These are phyloP conservation scores for Xestoiulus laeticollis DNA, from an alignment of 2,888 invertebrate species.

Conservation along the genomic window DNA sequence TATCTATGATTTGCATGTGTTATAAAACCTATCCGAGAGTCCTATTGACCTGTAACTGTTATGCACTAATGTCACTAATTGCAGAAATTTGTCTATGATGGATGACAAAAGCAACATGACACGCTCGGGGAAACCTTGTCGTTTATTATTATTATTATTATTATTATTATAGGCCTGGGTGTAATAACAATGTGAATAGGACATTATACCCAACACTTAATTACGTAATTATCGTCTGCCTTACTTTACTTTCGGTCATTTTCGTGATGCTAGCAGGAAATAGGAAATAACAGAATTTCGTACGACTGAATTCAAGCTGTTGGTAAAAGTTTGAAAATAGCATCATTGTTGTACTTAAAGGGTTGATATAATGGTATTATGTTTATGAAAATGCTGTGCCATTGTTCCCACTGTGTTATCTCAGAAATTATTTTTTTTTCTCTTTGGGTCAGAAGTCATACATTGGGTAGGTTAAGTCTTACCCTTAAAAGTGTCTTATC, in stretches of 20 bases:
- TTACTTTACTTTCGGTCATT: neutral
- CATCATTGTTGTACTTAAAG: neutral
- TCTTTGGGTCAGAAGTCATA: neutral
- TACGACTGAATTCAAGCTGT: too few species aligned
- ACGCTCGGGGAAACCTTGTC: neutral
- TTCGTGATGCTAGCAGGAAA: neutral
- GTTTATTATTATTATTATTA: neutral
- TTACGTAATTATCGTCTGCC: neutral
- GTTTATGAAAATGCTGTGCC: neutral
- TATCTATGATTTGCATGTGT: too few species aligned
- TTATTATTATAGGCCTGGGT: neutral
- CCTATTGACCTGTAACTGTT: neutral
- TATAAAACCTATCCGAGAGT: neutral
- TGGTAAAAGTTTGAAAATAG: neutral
- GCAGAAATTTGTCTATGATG: neutral
- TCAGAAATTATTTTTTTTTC: neutral
- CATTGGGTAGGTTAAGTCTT: too few species aligned
- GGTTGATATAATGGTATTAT: neutral
- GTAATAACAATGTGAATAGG: neutral
- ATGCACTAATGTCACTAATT: neutral
- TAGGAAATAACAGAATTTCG: neutral
- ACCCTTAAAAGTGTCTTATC: too few species aligned
- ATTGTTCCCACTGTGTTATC: neutral
- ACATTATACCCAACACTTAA: neutral
- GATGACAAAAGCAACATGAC: neutral